phyloP scores from a whole-genome alignment of 2,113 vertebrate species.

The Sturnus vulgaris region DNA sequence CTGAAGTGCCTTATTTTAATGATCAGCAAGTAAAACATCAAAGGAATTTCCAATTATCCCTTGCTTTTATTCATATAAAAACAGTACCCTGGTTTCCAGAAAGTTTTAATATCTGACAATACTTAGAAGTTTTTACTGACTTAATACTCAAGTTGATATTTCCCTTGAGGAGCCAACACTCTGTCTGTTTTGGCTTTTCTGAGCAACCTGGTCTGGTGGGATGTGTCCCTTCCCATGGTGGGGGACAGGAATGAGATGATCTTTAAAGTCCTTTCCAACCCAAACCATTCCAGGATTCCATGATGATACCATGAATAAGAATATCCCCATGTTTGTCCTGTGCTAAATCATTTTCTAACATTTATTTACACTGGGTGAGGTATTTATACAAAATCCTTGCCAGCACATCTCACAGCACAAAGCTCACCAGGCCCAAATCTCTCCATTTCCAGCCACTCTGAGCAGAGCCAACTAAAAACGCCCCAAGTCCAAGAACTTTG shows the following conservation, averaged over 20 bases:
- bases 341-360: neutral
- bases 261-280: neutral
- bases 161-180: neutral
- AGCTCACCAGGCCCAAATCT: neutral
- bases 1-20: neutral
- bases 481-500: neutral
- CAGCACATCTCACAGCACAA: neutral
- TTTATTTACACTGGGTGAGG: neutral
- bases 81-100: neutral
- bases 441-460: neutral
- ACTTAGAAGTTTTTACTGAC: neutral
- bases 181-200: neutral
- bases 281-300: neutral
- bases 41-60: neutral
- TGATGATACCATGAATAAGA: neutral
- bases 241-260: neutral
- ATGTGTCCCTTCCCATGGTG: neutral
- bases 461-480: neutral
- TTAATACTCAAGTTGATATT: neutral
- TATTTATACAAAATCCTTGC: neutral
- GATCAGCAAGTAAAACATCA: neutral
- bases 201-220: neutral
- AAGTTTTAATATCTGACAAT: neutral
- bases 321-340: neutral
- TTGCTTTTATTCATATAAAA: neutral